These are phyloP conservation scores for Salticus scenicus DNA, from an alignment of 2,888 invertebrate species.

Conservation along the genomic window DNA sequence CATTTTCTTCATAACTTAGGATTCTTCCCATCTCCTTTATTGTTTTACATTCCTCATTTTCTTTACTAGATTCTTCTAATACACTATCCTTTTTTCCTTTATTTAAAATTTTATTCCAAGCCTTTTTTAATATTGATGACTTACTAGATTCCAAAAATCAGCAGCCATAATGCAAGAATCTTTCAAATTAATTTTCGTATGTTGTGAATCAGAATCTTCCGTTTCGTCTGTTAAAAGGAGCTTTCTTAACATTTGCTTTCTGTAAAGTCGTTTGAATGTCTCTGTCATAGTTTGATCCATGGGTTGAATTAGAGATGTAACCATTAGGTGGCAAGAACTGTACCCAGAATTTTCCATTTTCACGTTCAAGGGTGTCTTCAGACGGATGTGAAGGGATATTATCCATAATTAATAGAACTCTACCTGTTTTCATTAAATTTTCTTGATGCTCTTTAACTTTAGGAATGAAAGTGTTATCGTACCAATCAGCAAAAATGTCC, in stretches of 20 bases:
- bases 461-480: conserved; percentile 56
- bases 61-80: not conserved
- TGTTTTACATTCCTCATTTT: conserved; percentile 16
- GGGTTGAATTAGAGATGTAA: conserved; percentile 55
- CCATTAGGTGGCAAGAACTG: conserved; percentile 61
- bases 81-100: not conserved
- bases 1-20: conserved; percentile 2
- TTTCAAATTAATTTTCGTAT: conserved; percentile 1
- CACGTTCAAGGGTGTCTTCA: conserved; percentile 29
- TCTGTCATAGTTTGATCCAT: conserved; percentile 65
- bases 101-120: conserved; percentile 29
- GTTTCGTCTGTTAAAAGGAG: conserved; percentile 18
- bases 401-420: conserved; percentile 66
- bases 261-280: conserved; percentile 50
- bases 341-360: conserved; percentile 57
- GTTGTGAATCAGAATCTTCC: not conserved
- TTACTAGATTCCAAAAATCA: conserved; percentile 26
- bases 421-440: conserved; percentile 23
- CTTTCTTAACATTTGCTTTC: conserved; percentile 11
- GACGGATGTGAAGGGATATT: conserved; percentile 70
- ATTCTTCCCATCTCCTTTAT: conserved; percentile 3
- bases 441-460: conserved; percentile 50
- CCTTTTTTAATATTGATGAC: conserved; percentile 27
- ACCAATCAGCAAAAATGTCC: conserved; percentile 72
- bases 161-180: conserved; percentile 5